These are phyloP conservation scores for Diglossa cyanea DNA, from an alignment of 2,797 vertebrate species.

Conservation along the genomic window DNA sequence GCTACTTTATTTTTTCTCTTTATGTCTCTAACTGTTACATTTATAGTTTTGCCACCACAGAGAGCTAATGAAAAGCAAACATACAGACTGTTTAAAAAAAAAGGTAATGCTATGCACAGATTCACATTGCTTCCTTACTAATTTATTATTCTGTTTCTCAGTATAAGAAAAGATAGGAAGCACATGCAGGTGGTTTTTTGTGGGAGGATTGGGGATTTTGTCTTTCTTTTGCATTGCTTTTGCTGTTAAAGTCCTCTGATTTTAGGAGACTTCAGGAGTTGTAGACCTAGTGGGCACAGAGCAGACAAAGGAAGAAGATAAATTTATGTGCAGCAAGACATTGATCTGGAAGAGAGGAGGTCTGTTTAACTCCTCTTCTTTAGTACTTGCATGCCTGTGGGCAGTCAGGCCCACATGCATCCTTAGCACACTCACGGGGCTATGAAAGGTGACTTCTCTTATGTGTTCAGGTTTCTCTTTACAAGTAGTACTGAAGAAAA, in stretches of 20 bases:
- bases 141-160: conserved; percentile 8
- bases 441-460: background rate
- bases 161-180: background rate
- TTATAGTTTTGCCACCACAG: conserved; percentile 10
- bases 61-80: conserved; percentile 46
- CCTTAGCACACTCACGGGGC: background rate
- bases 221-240: background rate
- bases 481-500: background rate
- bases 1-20: background rate
- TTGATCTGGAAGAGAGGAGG: background rate
- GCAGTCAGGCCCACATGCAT: background rate
- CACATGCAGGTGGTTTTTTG: background rate
- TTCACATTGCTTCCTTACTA: background rate
- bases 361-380: background rate
- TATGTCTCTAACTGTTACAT: background rate
- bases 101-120: background rate
- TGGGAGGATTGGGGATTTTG: background rate
- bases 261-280: background rate
- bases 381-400: background rate
- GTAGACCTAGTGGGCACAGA: background rate
- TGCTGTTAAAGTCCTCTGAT: background rate
- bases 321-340: background rate
- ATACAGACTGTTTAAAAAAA: background rate
- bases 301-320: background rate
- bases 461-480: background rate